Evolutionary conservation across 2,797 vertebrate species (phyloP).

Genomic region (Chelon labrosus): DNA sequence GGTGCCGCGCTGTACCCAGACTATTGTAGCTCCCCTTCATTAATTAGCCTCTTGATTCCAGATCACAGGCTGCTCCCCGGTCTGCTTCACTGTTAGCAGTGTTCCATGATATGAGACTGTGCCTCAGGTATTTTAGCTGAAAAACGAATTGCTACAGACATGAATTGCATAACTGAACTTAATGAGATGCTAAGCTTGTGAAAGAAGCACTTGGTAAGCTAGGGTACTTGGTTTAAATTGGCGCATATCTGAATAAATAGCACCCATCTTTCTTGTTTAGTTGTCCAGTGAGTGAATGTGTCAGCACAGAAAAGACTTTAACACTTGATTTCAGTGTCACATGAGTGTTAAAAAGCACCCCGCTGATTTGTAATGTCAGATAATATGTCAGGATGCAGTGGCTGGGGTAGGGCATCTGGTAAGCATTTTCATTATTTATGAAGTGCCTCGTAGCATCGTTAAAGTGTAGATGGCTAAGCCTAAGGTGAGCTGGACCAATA

Average conservation of each 20-base stretch:
- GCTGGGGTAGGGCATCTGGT: slow-evolving; percentile 11
- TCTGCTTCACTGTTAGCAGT: slow-evolving; percentile 39
- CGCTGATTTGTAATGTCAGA: slow-evolving; percentile 31
- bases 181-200: slow-evolving; percentile 18
- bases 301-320: slow-evolving; percentile 6
- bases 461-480: slow-evolving; percentile 27
- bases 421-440: slow-evolving; percentile 13
- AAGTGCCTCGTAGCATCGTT: slow-evolving; percentile 18
- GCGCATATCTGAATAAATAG: slow-evolving; percentile 14
- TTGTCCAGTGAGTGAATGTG: background rate
- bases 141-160: slow-evolving; percentile 23
- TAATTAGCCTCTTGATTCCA: background rate
- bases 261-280: background rate
- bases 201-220: slow-evolving; percentile 13
- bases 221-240: slow-evolving; percentile 22
- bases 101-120: slow-evolving; percentile 14
- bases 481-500: slow-evolving; percentile 46
- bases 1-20: no score
- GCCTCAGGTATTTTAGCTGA: slow-evolving; percentile 26
- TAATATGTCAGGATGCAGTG: slow-evolving; percentile 44
- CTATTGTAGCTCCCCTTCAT: no score
- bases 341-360: slow-evolving; percentile 5
- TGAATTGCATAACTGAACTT: slow-evolving; percentile 45
- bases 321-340: slow-evolving; percentile 19
- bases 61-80: slow-evolving; percentile 38